Evolutionary conservation across 1,140 invertebrate genomes (phyloP).

Genomic region (Uloborus diversus): DNA sequence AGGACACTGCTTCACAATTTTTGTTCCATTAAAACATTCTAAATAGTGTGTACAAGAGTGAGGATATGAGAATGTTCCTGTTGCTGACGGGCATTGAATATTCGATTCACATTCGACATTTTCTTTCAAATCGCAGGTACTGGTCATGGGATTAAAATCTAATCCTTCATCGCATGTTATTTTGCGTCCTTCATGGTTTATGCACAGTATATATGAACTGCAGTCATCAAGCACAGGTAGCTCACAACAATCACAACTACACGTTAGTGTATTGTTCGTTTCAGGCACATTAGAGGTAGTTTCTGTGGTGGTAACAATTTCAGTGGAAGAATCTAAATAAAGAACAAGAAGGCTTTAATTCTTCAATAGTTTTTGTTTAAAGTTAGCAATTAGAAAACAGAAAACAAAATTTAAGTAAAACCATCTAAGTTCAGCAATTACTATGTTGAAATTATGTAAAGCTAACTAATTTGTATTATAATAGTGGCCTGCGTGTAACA

Average conservation of each 20-base stretch:
- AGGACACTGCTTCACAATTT: neutral
- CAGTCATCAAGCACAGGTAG: slow-evolving; percentile 8
- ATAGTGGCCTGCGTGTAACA: too few relatives aligned
- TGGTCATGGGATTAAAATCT: neutral
- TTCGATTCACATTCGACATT: slow-evolving; percentile 7
- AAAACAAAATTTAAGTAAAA: too few relatives aligned
- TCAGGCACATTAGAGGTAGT: neutral
- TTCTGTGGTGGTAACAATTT: too few relatives aligned
- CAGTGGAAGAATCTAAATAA: too few relatives aligned
- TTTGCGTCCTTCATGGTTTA: neutral
- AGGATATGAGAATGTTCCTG: neutral
- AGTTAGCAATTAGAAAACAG: too few relatives aligned
- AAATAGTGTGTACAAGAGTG: slow-evolving; percentile 8
- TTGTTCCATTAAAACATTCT: neutral
- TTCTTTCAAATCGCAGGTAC: slow-evolving; percentile 15
- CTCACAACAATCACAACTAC: slow-evolving; percentile 14
- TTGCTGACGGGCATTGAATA: neutral
- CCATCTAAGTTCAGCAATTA: too few relatives aligned
- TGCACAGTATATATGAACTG: slow-evolving; percentile 18
- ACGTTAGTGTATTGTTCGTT: neutral
- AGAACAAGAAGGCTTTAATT: too few relatives aligned
- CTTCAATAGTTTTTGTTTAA: too few relatives aligned
- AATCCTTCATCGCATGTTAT: neutral
- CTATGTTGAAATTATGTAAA: too few relatives aligned
- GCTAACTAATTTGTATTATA: too few relatives aligned